Conservation (phyloP, 2,797 vertebrate genomes). For the Tamandua tetradactyla region DNA sequence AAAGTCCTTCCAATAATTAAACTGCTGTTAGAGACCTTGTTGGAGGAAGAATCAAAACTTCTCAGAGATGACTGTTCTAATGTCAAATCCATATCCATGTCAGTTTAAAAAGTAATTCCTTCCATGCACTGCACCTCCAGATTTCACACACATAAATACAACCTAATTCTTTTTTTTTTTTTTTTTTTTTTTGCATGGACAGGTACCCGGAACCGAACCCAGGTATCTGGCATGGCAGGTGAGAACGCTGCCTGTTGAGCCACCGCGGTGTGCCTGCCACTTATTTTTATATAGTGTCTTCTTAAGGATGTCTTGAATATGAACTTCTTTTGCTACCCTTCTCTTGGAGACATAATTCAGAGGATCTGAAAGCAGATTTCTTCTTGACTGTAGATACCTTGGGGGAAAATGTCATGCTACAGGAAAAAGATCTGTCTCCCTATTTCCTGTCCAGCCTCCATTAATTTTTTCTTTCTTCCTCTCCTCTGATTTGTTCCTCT, state of each 20-base stretch:
- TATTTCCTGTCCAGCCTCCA: background rate
- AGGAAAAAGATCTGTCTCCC: background rate
- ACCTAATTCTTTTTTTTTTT: too few relatives aligned
- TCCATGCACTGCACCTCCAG: background rate
- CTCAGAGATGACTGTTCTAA: background rate
- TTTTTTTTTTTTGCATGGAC: too few relatives aligned
- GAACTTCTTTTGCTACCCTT: background rate
- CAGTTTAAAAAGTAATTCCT: background rate
- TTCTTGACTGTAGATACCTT: background rate
- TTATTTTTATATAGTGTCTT: background rate
- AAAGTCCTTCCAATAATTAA: constrained; percentile 17
- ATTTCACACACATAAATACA: background rate
- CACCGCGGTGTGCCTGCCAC: too few relatives aligned
- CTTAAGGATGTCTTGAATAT: background rate
- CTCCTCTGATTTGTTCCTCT: background rate
- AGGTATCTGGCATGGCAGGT: too few relatives aligned
- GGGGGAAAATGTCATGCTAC: background rate
- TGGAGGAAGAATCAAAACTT: background rate
- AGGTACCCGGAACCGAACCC: too few relatives aligned
- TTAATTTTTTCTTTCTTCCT: background rate
- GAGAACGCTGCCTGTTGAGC: too few relatives aligned
- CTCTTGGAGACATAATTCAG: constrained; percentile 2
- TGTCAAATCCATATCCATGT: background rate
- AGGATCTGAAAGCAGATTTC: background rate
- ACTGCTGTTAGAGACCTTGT: background rate